Evolutionary conservation across 2,113 vertebrate species (phyloP).

Genomic region (Anoplopoma fimbria): DNA sequence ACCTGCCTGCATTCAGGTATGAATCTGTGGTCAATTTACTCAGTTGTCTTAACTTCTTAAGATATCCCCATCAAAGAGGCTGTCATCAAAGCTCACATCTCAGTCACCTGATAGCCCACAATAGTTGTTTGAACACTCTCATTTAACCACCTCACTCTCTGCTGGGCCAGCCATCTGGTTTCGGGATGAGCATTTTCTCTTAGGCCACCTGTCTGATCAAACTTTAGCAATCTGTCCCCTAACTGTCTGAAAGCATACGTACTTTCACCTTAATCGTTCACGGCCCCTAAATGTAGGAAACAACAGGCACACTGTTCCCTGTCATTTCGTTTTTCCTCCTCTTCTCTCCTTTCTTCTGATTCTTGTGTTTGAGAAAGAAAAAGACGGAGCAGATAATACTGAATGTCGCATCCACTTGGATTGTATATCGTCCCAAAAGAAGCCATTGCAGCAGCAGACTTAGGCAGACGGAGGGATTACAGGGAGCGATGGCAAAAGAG

Average conservation of each 20-base stretch:
- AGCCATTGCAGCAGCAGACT: slow-evolving; percentile 23
- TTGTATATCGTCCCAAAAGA: slow-evolving; percentile 28
- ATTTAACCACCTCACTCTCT: neutral
- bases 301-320: neutral
- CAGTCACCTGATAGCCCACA: slow-evolving; percentile 4
- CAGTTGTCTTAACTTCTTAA: neutral
- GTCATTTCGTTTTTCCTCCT: slow-evolving; percentile 4
- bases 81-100: slow-evolving; percentile 8
- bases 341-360: neutral
- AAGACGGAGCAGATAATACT: slow-evolving; percentile 12
- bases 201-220: slow-evolving; percentile 1
- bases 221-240: neutral
- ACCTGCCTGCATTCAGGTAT: neutral
- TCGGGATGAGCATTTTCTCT: slow-evolving; percentile 13
- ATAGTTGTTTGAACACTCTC: slow-evolving; percentile 11
- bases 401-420: slow-evolving; percentile 39
- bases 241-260: neutral
- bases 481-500: slow-evolving; percentile 22
- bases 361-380: slow-evolving; percentile 14
- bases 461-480: slow-evolving; percentile 36
- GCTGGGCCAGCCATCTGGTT: slow-evolving; percentile 7
- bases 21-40: neutral
- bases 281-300: neutral
- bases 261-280: neutral
- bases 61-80: neutral